Evolutionary conservation across 2,797 vertebrate species (phyloP), one percentile per base, ranked within the genome.

Genomic region (Orestias chungarensis): DNA sequence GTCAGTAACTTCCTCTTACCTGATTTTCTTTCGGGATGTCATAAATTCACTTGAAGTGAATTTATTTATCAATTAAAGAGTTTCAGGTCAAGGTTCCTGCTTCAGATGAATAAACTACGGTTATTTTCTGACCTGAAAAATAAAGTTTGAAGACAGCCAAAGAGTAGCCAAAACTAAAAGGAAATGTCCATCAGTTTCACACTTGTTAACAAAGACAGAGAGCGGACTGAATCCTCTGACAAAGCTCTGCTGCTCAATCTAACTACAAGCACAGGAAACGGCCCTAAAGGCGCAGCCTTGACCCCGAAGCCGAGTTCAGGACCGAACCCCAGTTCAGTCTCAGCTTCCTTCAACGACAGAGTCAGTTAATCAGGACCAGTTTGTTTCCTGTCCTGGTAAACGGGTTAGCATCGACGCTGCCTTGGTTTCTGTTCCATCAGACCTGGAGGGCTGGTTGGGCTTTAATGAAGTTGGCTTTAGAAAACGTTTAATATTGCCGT

Each of bases 181-280:
- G 59, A 43, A 52, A 1, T 71, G 40, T 75, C 17, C 61, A 42
- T 33, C 20, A 6, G 2, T 40, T 12, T 29, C 10, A n/a, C n/a
- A n/a, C n/a, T n/a, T n/a, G n/a, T n/a, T n/a, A n/a, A n/a, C n/a
- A 61, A 50, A 66, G 71, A 55, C 29, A 18, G 57, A 61, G 67
- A 76, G 74, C 23, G 47, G 66, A 49, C 75, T 43, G 66, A 76
- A 35, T 75, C 78, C 70, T 73, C 74, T 50, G 61, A 61, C 71
- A 54, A 68, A 61, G 52, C 69, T 50, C 50, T 12, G 64, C 72
- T 65, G 59, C 29, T 0, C 47, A 55, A 46, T 55, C 20, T 0
- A 12, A 29, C 55, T 1, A 1, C 0, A 0, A 31, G n/a, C n/a
- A n/a, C n/a, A n/a, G n/a, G n/a, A n/a, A n/a, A n/a, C n/a, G n/a